Percentiles rank a stretch among this genome's conserved stretches.
These are phyloP conservation scores for Hybognathus amarus DNA, from an alignment of 2,797 vertebrate species.

Conservation along the genomic window DNA sequence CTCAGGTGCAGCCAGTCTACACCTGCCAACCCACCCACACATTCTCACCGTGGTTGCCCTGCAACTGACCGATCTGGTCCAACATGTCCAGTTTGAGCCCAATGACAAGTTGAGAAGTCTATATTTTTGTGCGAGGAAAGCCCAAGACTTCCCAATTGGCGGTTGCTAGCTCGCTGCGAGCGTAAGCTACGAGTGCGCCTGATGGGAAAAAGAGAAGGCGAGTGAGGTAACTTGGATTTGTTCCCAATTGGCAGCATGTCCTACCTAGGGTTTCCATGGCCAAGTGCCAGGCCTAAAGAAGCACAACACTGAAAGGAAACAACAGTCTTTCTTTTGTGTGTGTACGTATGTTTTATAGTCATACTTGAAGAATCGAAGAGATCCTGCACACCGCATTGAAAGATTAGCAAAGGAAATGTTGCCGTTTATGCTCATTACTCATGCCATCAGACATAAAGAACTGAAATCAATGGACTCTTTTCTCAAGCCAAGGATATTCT, in stretches of 20 bases:
- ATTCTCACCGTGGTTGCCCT: conserved; percentile 85
- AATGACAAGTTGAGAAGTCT: conserved; percentile 1
- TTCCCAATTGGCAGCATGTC: conserved; percentile 40
- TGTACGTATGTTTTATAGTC: conserved; percentile 12
- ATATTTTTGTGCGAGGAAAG: conserved; percentile 19
- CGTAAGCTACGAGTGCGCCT: neutral
- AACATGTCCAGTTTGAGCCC: neutral
- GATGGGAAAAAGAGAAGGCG: conserved; percentile 36
- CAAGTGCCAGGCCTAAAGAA: neutral
- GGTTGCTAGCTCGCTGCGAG: conserved; percentile 4
- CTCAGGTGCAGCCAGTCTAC: conserved; percentile 93
- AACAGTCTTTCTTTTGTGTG: neutral
- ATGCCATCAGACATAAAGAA: conserved; percentile 51
- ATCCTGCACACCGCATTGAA: neutral
- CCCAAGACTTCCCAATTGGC: neutral
- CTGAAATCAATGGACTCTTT: conserved; percentile 74
- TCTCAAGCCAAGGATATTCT: conserved; percentile 91
- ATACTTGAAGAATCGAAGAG: conserved; percentile 30
- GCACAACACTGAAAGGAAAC: conserved; percentile 1
- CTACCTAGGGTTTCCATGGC: conserved; percentile 16
- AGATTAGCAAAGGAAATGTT: neutral
- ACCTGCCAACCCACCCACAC: conserved; percentile 73
- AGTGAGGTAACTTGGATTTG: conserved; percentile 50
- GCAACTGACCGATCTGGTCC: conserved; percentile 81
- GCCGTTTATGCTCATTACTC: neutral